Percentiles rank a stretch among this genome's conserved stretches.
These are phyloP conservation scores for Anastrepha obliqua DNA, from an alignment of 1,140 invertebrate genomes.

Conservation along the genomic window DNA sequence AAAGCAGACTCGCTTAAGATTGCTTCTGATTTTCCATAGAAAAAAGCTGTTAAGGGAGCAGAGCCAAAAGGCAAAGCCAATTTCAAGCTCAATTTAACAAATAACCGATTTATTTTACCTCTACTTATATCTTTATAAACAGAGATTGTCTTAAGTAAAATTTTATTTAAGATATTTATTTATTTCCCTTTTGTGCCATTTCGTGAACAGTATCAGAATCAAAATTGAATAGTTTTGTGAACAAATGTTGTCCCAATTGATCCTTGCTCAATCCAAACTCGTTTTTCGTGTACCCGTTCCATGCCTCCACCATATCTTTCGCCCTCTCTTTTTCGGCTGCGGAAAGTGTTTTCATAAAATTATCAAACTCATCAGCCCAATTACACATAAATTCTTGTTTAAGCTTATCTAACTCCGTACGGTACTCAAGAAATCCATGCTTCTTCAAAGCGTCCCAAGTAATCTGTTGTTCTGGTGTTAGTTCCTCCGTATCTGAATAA, in stretches of 20 bases:
- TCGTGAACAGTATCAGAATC: neutral
- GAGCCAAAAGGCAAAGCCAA: too few species aligned
- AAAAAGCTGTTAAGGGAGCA: too few species aligned
- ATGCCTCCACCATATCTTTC: neutral
- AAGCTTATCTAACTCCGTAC: neutral
- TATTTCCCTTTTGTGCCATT: neutral
- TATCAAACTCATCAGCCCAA: neutral
- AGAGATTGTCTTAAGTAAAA: too few species aligned
- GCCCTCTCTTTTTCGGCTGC: neutral
- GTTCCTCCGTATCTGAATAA: neutral
- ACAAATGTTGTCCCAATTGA: constrained; percentile 12
- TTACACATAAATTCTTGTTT: neutral
- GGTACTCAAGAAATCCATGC: neutral
- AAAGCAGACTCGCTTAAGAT: too few species aligned
- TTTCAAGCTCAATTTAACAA: too few species aligned
- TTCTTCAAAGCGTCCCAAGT: constrained; percentile 13
- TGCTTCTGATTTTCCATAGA: too few species aligned
- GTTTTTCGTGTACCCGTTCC: neutral
- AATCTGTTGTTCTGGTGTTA: constrained; percentile 9
- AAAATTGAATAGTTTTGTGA: neutral
- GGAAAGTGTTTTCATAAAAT: neutral
- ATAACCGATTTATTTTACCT: too few species aligned
- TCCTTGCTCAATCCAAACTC: neutral
- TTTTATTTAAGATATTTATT: neutral
- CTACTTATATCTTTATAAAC: too few species aligned